These are phyloP conservation scores for Megalops cyprinoides DNA, from an alignment of 2,797 vertebrate species.

Conservation along the genomic window DNA sequence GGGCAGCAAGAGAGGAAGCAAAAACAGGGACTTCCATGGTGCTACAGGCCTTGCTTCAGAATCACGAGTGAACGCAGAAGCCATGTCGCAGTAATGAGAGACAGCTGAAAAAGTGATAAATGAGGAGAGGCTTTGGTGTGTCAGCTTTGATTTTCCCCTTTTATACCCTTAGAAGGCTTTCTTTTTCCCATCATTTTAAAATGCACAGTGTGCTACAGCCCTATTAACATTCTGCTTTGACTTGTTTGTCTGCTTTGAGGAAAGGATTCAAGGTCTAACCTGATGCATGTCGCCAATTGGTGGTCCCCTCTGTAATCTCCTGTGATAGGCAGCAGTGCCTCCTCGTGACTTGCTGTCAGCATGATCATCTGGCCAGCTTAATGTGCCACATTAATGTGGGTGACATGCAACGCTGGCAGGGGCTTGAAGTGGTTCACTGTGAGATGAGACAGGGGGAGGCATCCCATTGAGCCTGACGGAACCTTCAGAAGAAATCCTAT, in stretches of 20 bases:
- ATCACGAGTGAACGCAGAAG: not conserved
- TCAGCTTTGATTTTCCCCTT: not conserved
- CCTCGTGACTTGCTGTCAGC: no score
- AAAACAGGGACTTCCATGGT: not conserved
- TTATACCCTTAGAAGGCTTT: not conserved
- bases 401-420: no score
- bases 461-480: no score
- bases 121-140: constrained; percentile 2
- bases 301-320: no score
- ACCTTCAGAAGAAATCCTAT: no score
- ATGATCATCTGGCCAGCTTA: not conserved
- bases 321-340: no score
- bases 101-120: constrained; percentile 26
- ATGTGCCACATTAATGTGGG: no score
- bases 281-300: no score
- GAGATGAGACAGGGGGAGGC: no score
- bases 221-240: not conserved
- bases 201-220: no score
- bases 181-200: not conserved
- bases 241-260: not conserved
- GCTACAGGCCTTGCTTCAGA: not conserved
- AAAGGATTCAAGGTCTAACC: not conserved
- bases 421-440: no score
- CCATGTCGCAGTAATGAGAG: not conserved
- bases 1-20: not conserved